Evolutionary conservation across 2,888 invertebrate genomes (phyloP).

Genomic region (Dermolepida albohirtum): DNA sequence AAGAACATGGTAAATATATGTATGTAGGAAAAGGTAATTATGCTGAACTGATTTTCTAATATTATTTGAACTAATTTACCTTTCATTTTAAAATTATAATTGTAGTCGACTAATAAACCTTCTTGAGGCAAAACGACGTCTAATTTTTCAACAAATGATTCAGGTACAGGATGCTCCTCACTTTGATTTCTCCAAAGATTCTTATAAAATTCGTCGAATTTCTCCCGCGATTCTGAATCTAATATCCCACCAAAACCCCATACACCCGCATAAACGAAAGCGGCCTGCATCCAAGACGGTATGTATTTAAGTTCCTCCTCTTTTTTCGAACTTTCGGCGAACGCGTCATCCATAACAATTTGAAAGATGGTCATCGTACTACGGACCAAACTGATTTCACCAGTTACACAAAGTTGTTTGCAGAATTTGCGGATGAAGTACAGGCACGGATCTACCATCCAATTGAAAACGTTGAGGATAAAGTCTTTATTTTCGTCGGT

Average conservation of each 20-base stretch:
- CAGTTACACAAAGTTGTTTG: conserved; percentile 73
- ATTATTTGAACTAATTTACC: conserved; percentile 65
- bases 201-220: conserved; percentile 74
- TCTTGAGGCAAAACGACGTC: conserved; percentile 83
- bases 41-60: too few relatives aligned
- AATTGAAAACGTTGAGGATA: conserved; percentile 75
- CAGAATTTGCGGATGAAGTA: conserved; percentile 80
- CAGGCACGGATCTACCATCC: conserved; percentile 83
- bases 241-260: conserved; percentile 91
- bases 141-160: conserved; percentile 71
- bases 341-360: conserved; percentile 81
- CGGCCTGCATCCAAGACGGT: conserved; percentile 79
- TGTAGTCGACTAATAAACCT: conserved; percentile 83
- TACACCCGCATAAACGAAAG: conserved; percentile 78
- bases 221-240: conserved; percentile 77
- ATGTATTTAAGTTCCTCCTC: conserved; percentile 77
- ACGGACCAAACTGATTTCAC: conserved; percentile 77
- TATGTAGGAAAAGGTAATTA: too few relatives aligned
- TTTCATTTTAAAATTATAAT: conserved; percentile 80
- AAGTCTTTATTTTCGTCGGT: conserved; percentile 71
- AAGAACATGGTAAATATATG: too few relatives aligned
- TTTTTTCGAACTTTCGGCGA: conserved; percentile 67
- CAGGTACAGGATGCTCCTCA: conserved; percentile 69
- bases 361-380: conserved; percentile 81
- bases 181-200: conserved; percentile 67